Base-by-base conservation (phyloP, 2,797 vertebrate species). In the Ispidina picta region DNA sequence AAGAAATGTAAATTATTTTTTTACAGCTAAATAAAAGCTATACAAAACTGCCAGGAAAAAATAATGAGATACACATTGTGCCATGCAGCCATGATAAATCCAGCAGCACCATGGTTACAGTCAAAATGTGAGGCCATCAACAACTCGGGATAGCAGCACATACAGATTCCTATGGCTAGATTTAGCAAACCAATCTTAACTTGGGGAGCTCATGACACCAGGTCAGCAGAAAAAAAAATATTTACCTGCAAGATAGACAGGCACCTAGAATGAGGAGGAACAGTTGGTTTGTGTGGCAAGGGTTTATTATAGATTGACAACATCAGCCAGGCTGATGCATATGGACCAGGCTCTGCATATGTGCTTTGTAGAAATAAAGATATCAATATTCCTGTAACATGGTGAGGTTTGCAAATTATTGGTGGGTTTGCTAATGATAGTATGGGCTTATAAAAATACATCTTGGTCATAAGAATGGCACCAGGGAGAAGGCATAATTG, bases 1-100 rank as follows among this genome's bases (percentile, higher is more conserved):
- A 68, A 73, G 84, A 95, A 93, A 94, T 83, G 88, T 90, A 94
- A 94, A 94, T 94, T 95, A 81, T 94, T 96, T 96, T 96, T 96
- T 95, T 94, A 87, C 75, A 95, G 89, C 81, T 93, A 83, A 82
- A 91, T 93, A 94, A 94, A 96, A 92, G 76, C 72, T 49, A 64
- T 55, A 60, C 72, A 83, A 64, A 89, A 68, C 85, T 96, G 59
- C 90, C 80, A 93, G 87, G 62, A 52, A 83, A 93, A 92, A 92
- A 90, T 91, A 94, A 95, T 86, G 88, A 94, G 86, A 63, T 43
- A 44, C 91, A 93, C 46, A 31, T 68, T 79, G 90, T 81, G 72
- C 75, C 63, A 82, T 74, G 74, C 62, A 90, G 73, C 88, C 89
- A 92, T 94, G 93, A 95, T 88, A 92, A 96, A 95, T 95, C 93